Base-by-base conservation (phyloP, 2,888 invertebrate species). In the Drosophila meridionalis region DNA sequence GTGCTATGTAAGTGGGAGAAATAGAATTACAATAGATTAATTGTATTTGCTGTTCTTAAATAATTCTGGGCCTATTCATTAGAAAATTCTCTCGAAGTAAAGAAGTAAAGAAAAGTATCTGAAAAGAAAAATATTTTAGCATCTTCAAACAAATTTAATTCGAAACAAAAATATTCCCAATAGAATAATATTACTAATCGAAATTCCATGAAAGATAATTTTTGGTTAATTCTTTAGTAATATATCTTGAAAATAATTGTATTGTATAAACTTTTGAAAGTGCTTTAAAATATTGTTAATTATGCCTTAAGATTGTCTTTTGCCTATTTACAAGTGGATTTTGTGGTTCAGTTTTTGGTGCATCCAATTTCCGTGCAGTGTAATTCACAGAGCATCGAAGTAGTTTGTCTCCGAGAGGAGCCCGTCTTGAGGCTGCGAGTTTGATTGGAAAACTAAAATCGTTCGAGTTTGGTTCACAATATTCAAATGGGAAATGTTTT, bases 1-100 rank as follows among this genome's bases (percentile, higher is more conserved):
- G 53, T 91, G 91, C 62, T 79, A 82, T 34, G 90, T 90, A 68
- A 83, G 91, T 80, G 34, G 32, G 4, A 14, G 20, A 0, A 28
- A 20, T 12, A 12, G 2, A 30, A 32, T n/a, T 20, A 1, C 20
- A 20, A 20, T 20, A 20, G 20, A 20, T 20, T 20, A 8, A 48
- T 20, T 53, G 0, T 7, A 4, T 5, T 5, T 34, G 32, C 20
- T 20, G 20, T 20, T 20, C 20, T 20, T 20, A 20, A 20, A 20
- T 20, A 1, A 20, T 1, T 20, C 20, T 20, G 20, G 20, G 20
- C 20, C 0, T 1, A 20, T 20, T 20, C 20, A 20, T 20, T 20
- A 20, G 20, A 20, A 20, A 20, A 1, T 20, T 20, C 20, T 20
- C 20, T 20, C 20, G 20, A n/a, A n/a, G n/a, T n/a, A n/a, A n/a